Evolutionary conservation across 2,113 vertebrate species (phyloP), one percentile per base, ranked within the genome.

Genomic region (Nestor notabilis): DNA sequence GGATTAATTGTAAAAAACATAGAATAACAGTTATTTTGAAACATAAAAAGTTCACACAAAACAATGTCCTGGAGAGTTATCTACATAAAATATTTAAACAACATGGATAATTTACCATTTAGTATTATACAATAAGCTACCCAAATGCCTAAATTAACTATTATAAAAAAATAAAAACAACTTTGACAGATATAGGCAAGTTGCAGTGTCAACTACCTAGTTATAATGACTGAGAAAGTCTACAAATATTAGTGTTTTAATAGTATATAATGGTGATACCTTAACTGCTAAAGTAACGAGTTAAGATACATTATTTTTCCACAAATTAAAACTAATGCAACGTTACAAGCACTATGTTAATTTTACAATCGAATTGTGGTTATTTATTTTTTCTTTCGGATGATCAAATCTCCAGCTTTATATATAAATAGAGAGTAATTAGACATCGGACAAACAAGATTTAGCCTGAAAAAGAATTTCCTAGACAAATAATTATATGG

Each of bases 31-130:
- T 97, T 97, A 97, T 96, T 95, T 94, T 7, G 96, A 97, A 98
- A 97, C 95, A 89, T 97, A 98, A 94, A 97, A 97, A 97, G 97
- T 92, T 97, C 95, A 96, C 96, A 93, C 97, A 95, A 96, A 98
- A 97, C 37, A 93, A 97, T 96, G 97, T 93, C 96, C 97, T 83
- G 97, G 96, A 95, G 97, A 96, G 96, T 98, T 96, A 96, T 97
- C 98, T 98, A 98, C 98, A 98, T 85, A 98, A 98, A 98, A 98
- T 98, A 98, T 97, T 97, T 97, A 97, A 95, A 97, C 97, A 95
- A 97, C 97, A 95, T 98, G 97, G 96, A 97, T 98, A 98, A 98
- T 97, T 98, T 98, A 98, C 97, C 97, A 98, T 97, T 98, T 97
- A 97, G 95, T 98, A 97, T 96, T 96, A 90, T 97, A 97, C 97